Conservation (phyloP, 2,888 invertebrate species). For the Pollenia labialis region DNA sequence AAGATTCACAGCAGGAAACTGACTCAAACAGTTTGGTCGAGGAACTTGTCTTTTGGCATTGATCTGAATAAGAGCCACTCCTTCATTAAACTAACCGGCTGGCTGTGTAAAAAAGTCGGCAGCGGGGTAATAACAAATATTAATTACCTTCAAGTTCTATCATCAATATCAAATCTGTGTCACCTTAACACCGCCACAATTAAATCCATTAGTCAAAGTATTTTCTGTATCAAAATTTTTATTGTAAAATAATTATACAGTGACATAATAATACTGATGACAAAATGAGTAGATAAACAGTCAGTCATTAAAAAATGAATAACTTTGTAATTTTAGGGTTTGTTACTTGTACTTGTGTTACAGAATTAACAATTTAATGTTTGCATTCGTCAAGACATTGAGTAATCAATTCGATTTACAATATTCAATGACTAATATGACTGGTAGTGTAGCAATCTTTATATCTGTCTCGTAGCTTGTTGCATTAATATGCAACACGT, state of each 20-base stretch:
- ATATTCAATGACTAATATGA: slow-evolving; percentile 60
- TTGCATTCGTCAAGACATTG: slow-evolving; percentile 6
- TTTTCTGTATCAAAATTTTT: too few species aligned
- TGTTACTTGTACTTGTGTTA: background rate
- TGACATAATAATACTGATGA: slow-evolving; percentile 24
- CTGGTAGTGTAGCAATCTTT: background rate
- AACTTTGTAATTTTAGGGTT: slow-evolving; percentile 18
- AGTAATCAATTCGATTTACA: slow-evolving; percentile 47
- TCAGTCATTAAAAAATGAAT: slow-evolving; percentile 1
- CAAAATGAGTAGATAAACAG: background rate
- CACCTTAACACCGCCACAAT: too few species aligned
- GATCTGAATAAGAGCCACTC: too few species aligned
- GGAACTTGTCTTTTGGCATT: too few species aligned
- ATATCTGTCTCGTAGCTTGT: background rate
- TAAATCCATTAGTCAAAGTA: too few species aligned
- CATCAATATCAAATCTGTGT: too few species aligned
- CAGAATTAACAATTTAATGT: background rate
- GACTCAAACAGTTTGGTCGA: too few species aligned
- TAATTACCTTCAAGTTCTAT: too few species aligned
- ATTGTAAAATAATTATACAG: background rate
- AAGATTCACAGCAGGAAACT: too few species aligned
- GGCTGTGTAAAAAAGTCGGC: too few species aligned
- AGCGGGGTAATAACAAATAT: too few species aligned
- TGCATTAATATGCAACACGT: slow-evolving; percentile 6
- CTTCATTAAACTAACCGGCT: too few species aligned